These are phyloP conservation scores for Crocallis elinguaria DNA, from an alignment of 2,888 invertebrate species.

Conservation along the genomic window DNA sequence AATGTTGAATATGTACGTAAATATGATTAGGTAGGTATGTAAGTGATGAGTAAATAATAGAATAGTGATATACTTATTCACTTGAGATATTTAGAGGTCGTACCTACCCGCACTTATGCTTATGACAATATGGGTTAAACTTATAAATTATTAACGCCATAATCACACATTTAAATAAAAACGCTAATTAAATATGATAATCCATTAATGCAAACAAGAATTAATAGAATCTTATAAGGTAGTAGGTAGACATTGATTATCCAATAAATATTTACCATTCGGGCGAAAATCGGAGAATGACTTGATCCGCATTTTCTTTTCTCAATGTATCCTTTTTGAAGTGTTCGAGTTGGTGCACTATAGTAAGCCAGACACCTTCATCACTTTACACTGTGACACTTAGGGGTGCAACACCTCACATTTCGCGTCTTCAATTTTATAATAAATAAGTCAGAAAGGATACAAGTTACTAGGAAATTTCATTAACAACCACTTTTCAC, in stretches of 20 bases:
- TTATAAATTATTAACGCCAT: too few species aligned
- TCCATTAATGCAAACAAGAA: background rate
- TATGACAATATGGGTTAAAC: too few species aligned
- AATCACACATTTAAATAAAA: too few species aligned
- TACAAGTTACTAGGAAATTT: slow-evolving; percentile 79
- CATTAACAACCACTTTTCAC: slow-evolving; percentile 85
- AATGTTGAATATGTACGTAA: too few species aligned
- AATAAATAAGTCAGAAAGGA: slow-evolving; percentile 75
- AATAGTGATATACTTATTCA: too few species aligned
- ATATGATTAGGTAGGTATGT: too few species aligned
- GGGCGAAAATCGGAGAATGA: slow-evolving; percentile 77
- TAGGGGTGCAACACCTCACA: slow-evolving; percentile 69
- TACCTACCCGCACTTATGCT: too few species aligned
- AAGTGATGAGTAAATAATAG: too few species aligned
- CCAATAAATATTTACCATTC: slow-evolving; percentile 72
- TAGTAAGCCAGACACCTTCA: slow-evolving; percentile 68
- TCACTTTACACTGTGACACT: slow-evolving; percentile 74
- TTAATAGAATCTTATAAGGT: background rate
- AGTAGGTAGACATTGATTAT: background rate
- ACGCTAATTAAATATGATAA: too few species aligned
- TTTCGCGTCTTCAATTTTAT: slow-evolving; percentile 66
- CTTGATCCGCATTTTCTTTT: slow-evolving; percentile 85
- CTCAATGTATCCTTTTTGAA: slow-evolving; percentile 82
- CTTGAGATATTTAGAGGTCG: too few species aligned
- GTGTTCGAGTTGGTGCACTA: slow-evolving; percentile 74